phyloP scores from a whole-genome alignment of 2,888 invertebrate species.

The Himalopsyche kuldschensis region DNA sequence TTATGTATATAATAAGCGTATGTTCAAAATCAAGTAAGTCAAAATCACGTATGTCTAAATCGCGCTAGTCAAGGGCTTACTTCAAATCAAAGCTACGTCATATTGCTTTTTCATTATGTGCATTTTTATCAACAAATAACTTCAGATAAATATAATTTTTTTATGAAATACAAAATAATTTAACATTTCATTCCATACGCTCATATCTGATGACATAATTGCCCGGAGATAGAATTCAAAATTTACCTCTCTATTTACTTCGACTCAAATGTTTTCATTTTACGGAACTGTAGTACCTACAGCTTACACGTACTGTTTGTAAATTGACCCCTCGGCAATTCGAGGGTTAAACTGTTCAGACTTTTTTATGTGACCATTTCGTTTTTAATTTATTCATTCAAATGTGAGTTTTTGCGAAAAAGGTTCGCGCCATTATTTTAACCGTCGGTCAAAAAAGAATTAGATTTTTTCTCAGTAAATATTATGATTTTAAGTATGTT shows the following conservation, averaged over 20 bases:
- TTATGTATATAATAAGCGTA: no score
- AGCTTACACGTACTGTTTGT: background rate
- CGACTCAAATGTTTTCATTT: background rate
- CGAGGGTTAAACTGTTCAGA: background rate
- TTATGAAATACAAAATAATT: no score
- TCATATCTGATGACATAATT: background rate
- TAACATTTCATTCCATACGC: background rate
- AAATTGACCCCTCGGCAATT: background rate
- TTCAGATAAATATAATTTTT: no score
- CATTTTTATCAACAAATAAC: no score
- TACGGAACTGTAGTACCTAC: background rate
- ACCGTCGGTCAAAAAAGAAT: background rate
- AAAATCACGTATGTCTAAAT: no score
- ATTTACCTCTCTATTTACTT: background rate
- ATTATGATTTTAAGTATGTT: no score
- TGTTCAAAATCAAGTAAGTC: no score
- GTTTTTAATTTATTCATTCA: constrained; percentile 1
- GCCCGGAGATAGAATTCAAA: background rate
- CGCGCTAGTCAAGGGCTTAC: no score
- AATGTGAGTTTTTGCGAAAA: background rate
- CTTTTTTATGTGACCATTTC: background rate
- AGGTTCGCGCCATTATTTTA: background rate
- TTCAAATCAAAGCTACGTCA: no score
- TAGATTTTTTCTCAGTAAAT: no score
- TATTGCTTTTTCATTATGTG: no score